Evolutionary conservation across 2,888 invertebrate species (phyloP).

Genomic region (Labia minor): DNA sequence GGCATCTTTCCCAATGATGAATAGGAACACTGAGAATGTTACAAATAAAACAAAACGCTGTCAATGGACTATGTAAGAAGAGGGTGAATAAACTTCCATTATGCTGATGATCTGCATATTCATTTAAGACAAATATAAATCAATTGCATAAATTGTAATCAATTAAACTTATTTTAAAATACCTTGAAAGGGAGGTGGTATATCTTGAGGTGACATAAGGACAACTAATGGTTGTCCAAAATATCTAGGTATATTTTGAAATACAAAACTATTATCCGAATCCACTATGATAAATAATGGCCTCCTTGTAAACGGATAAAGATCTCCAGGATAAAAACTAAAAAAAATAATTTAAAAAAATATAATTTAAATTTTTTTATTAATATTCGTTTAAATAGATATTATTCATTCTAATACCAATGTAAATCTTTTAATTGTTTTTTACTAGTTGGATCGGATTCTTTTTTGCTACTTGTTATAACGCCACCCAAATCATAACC

Average conservation of each 20-base stretch:
- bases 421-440: conserved; percentile 42
- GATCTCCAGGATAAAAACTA: conserved; percentile 82
- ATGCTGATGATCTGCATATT: conserved; percentile 57
- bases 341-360: conserved; percentile 21
- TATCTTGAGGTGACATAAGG: conserved; percentile 86
- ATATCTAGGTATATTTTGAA: conserved; percentile 78
- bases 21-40: conserved; percentile 76
- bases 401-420: conserved; percentile 35
- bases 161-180: neutral
- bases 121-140: conserved; percentile 23
- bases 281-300: conserved; percentile 90
- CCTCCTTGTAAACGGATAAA: conserved; percentile 83
- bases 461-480: conserved; percentile 75
- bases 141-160: conserved; percentile 16
- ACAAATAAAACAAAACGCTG: conserved; percentile 84
- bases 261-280: conserved; percentile 88
- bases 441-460: conserved; percentile 45
- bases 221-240: conserved; percentile 90
- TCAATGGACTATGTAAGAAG: conserved; percentile 88
- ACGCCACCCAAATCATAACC: conserved; percentile 89
- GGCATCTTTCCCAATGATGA: conserved; percentile 83
- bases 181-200: conserved; percentile 77
- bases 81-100: conserved; percentile 89
- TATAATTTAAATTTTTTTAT: conserved; percentile 9
- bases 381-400: too few species aligned